A percentile compares a stretch with the other conserved stretches of the same genome.
Evolutionary conservation across 2,113 vertebrate species (phyloP).

Genomic region (Campylomormyrus tamandua): DNA sequence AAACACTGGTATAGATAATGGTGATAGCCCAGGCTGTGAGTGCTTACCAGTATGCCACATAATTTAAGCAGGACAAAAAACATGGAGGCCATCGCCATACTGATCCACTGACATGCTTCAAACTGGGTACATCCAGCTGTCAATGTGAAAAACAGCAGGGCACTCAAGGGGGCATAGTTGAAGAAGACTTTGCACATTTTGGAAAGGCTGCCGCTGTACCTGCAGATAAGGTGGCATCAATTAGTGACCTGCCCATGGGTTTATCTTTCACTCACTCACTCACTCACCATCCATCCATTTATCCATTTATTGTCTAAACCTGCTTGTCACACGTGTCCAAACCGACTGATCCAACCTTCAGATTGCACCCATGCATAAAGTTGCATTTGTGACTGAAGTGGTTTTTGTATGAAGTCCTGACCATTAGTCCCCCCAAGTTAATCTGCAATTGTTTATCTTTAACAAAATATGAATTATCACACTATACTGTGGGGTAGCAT

Average conservation of each 20-base stretch:
- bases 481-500: neutral
- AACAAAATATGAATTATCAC: neutral
- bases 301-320: neutral
- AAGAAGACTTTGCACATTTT: conserved; percentile 45
- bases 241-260: neutral
- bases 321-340: neutral
- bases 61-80: conserved; percentile 44
- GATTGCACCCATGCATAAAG: neutral
- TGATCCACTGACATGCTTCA: conserved; percentile 17
- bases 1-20: neutral
- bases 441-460: neutral
- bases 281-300: neutral
- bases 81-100: conserved; percentile 23
- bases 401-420: neutral
- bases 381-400: neutral
- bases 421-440: neutral
- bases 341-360: neutral
- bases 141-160: conserved; percentile 30
- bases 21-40: neutral
- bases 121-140: conserved; percentile 13
- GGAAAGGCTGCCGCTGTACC: conserved; percentile 36
- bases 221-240: conserved; percentile 11
- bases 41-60: conserved; percentile 50
- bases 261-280: neutral
- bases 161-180: conserved; percentile 18